These are phyloP conservation scores for Notocelia uddmanniana DNA, from an alignment of 2,888 invertebrate genomes.

Conservation along the genomic window DNA sequence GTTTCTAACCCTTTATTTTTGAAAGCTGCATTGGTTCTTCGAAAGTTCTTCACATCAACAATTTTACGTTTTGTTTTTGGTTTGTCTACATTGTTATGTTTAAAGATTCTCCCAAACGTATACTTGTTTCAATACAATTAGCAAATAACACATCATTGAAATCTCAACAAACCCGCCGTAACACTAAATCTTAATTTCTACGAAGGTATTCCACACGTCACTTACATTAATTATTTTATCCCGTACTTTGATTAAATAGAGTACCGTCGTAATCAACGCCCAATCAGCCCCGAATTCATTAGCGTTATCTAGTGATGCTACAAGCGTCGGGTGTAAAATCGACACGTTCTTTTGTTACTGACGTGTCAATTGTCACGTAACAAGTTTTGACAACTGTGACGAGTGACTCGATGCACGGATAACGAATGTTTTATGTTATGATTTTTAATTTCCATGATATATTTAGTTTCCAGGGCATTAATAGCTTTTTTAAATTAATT, in stretches of 20 bases:
- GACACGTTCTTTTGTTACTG: constrained; percentile 42
- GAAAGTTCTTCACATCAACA: neutral
- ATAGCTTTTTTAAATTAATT: constrained; percentile 8
- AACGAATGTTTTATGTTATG: constrained; percentile 29
- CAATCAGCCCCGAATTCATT: constrained; percentile 41
- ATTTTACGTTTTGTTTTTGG: constrained; percentile 5
- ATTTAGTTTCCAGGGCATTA: too few species aligned
- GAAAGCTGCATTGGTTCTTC: too few species aligned
- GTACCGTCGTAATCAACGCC: constrained; percentile 34
- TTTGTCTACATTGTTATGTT: neutral
- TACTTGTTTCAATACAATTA: neutral
- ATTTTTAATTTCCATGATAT: neutral
- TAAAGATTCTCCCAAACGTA: neutral
- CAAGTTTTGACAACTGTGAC: constrained; percentile 39
- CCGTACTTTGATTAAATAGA: constrained; percentile 36
- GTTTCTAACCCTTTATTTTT: too few species aligned
- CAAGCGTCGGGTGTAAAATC: constrained; percentile 35
- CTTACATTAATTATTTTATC: constrained; percentile 31
- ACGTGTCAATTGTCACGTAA: constrained; percentile 43
- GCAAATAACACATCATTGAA: neutral
- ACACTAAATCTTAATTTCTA: constrained; percentile 13
- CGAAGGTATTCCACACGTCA: constrained; percentile 15
- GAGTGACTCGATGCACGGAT: constrained; percentile 23
- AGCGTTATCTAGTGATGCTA: constrained; percentile 39
- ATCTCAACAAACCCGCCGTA: neutral